phyloP scores from a whole-genome alignment of 1,140 invertebrate genomes.

The Drosophila grimshawi region DNA sequence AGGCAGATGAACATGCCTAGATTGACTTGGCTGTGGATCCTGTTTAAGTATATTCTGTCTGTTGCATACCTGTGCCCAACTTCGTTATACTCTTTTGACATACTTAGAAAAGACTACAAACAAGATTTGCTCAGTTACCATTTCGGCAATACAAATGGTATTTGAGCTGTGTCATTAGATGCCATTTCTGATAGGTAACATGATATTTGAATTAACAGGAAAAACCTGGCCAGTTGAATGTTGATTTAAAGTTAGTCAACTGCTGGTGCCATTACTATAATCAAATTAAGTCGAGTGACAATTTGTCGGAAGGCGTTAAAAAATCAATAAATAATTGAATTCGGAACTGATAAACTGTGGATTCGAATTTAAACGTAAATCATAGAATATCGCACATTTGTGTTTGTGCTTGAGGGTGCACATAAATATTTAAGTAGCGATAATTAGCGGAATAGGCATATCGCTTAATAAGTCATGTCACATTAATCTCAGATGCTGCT shows the following conservation, averaged over 20 bases:
- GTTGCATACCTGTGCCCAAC: no score
- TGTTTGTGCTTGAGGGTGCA: conserved; percentile 18
- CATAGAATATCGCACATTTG: no score
- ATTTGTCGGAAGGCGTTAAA: not conserved
- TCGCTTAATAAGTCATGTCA: conserved; percentile 57
- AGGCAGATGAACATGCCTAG: no score
- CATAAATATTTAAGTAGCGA: conserved; percentile 54
- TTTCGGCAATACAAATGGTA: conserved; percentile 32
- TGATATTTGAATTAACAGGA: conserved; percentile 56
- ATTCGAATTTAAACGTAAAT: not conserved
- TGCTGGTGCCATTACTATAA: not conserved
- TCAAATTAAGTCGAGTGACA: conserved; percentile 33
- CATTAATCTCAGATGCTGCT: conserved; percentile 8
- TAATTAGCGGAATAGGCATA: conserved; percentile 68
- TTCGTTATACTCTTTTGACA: no score
- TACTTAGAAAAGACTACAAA: no score
- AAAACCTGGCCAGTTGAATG: conserved; percentile 32
- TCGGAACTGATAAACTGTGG: not conserved
- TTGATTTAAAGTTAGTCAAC: conserved; percentile 26
- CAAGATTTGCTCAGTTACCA: conserved; percentile 3
- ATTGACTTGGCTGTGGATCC: no score
- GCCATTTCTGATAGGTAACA: conserved; percentile 41
- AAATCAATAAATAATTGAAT: conserved; percentile 4
- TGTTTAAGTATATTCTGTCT: no score
- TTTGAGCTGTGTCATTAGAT: conserved; percentile 42